phyloP scores from a whole-genome alignment of 2,113 vertebrate species.

The Casuarius casuarius region DNA sequence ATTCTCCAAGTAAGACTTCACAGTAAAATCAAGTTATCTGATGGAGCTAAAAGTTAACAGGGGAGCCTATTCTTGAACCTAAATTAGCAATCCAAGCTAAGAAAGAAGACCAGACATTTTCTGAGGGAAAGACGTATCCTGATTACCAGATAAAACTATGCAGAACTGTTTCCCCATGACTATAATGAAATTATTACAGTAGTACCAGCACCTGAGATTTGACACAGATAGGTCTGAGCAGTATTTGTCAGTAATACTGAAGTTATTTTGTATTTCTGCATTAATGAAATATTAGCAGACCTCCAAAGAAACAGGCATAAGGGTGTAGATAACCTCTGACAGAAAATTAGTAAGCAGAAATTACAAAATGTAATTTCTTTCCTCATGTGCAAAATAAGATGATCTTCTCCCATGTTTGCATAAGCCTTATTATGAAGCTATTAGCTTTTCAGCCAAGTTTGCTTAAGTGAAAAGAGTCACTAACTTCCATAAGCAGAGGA shows the following conservation, averaged over 20 bases:
- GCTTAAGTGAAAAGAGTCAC: not conserved
- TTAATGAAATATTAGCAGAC: not conserved
- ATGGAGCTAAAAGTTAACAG: not conserved
- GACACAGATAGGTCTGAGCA: not conserved
- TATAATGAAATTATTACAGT: not conserved
- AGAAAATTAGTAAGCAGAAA: not conserved
- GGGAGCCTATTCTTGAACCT: not conserved
- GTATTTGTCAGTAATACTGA: not conserved
- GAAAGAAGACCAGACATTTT: not conserved
- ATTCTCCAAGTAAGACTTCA: not conserved
- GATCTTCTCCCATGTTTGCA: not conserved
- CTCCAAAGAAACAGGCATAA: not conserved
- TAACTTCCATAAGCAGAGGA: not conserved
- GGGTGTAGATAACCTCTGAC: not conserved
- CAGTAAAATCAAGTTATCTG: not conserved
- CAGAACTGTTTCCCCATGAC: not conserved
- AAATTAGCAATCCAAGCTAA: conserved; percentile 4
- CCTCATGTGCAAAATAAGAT: not conserved
- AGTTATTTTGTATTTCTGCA: not conserved
- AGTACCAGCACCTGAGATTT: not conserved
- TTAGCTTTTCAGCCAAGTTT: not conserved
- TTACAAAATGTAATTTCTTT: not conserved
- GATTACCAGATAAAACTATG: not conserved
- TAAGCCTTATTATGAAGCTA: not conserved
- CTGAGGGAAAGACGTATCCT: not conserved